Evolutionary conservation across 2,888 invertebrate genomes (phyloP).

Genomic region (Drosophila pegasa): DNA sequence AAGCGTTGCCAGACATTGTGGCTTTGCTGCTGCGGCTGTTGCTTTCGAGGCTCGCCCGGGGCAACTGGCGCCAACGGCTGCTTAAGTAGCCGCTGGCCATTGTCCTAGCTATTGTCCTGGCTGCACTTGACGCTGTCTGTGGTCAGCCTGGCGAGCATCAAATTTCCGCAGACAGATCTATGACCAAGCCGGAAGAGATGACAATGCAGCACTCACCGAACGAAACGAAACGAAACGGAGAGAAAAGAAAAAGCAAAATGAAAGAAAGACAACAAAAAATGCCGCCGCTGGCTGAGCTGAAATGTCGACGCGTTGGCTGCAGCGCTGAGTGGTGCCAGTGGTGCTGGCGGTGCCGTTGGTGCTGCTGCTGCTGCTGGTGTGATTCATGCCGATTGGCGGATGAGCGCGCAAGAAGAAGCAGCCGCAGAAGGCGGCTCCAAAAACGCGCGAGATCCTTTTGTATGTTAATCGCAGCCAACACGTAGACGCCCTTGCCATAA

Average conservation of each 20-base stretch:
- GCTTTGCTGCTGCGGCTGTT: conserved; percentile 51
- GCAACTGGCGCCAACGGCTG: conserved; percentile 68
- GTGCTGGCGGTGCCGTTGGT: conserved; percentile 1
- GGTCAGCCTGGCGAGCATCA: conserved; percentile 59
- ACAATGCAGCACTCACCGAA: conserved; percentile 6
- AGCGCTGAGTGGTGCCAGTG: conserved; percentile 30
- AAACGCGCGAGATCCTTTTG: conserved; percentile 78
- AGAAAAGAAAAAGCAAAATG: conserved; percentile 3
- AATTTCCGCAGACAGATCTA: conserved; percentile 68
- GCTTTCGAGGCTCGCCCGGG: neutral
- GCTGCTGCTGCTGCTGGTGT: conserved; percentile 24
- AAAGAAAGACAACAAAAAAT: conserved; percentile 12
- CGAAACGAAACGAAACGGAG: neutral
- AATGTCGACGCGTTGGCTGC: conserved; percentile 66
- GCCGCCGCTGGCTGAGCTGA: conserved; percentile 29
- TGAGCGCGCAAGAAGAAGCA: conserved; percentile 35
- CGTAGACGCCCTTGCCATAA: conserved; percentile 48
- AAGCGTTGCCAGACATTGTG: conserved; percentile 80
- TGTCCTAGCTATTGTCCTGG: conserved; percentile 29
- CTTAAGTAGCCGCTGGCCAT: conserved; percentile 63
- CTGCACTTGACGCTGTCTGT: conserved; percentile 73
- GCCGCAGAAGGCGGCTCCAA: conserved; percentile 78
- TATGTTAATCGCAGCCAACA: conserved; percentile 80
- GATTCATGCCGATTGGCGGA: conserved; percentile 77
- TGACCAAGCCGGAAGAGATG: conserved; percentile 45